Percentiles rank a stretch among this genome's conserved stretches.
Evolutionary conservation across 2,888 invertebrate genomes (phyloP).

Genomic region (Drosophila testacea): DNA sequence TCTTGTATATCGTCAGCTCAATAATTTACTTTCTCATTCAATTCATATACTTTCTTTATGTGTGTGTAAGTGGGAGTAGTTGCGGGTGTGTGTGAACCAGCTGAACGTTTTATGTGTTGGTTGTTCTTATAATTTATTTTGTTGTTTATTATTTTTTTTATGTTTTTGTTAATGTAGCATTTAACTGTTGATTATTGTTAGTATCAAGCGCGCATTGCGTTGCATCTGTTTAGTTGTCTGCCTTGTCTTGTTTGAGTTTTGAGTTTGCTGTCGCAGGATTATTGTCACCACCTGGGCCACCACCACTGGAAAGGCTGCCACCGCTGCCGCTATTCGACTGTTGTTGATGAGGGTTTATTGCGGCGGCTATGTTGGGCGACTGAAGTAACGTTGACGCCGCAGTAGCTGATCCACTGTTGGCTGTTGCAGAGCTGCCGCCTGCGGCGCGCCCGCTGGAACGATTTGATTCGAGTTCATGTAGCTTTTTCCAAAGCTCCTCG

Average conservation of each 20-base stretch:
- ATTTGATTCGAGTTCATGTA: conserved; percentile 95
- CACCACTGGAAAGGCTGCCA: conserved; percentile 73
- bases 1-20: conserved; percentile 53
- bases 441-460: conserved; percentile 83
- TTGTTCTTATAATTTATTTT: conserved; percentile 41
- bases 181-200: conserved; percentile 53
- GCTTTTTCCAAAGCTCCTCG: conserved; percentile 98
- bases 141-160: conserved; percentile 14
- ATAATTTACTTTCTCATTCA: conserved; percentile 36
- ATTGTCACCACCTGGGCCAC: conserved; percentile 79
- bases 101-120: conserved; percentile 49
- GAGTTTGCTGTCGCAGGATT: conserved; percentile 82
- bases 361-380: conserved; percentile 57
- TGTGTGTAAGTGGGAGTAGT: conserved; percentile 3
- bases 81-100: conserved; percentile 50
- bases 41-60: conserved; percentile 34
- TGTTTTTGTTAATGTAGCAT: conserved; percentile 41
- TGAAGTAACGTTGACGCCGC: conserved; percentile 66
- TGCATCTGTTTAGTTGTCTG: conserved; percentile 77
- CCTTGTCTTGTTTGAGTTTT: conserved; percentile 80
- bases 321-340: conserved; percentile 83
- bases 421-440: conserved; percentile 77
- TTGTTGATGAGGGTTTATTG: conserved; percentile 81
- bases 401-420: conserved; percentile 61
- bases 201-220: conserved; percentile 68